Base-by-base conservation (phyloP, 2,113 vertebrate species). In the Okapia johnstoni region DNA sequence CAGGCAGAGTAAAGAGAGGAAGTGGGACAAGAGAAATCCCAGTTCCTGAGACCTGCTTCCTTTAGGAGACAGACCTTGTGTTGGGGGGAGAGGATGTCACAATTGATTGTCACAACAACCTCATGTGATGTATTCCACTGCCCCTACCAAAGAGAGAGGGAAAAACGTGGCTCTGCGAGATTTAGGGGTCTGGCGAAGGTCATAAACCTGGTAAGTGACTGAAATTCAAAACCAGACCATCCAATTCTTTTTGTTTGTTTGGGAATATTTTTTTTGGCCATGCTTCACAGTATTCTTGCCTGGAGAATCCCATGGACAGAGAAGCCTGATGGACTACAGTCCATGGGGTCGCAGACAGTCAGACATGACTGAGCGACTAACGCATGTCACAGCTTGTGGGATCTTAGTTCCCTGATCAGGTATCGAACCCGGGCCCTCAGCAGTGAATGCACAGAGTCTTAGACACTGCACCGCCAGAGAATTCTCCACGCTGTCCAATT, bases 331-430 rank as follows among this genome's bases (percentile, higher is more conserved):
- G 1, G n/a, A n/a, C n/a, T 70, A 70, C 19, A 70, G 63, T 23
- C n/a, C 63, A 23, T 11, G 63, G 63, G 19, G n/a, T 70, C 2
- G 5, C 63, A 12, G 36, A 70, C 17, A 70, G n/a, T 70, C n/a
- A 70, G n/a, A 36, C 63, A 36, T 10, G 2, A 12, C n/a, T 70
- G 63, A 12, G 63, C 0, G 4, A 70, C 19, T 70, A 70, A 36
- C 0, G 0, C n/a, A 70, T 40, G 40, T 40, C 10, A 0, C n/a
- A 5, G 66, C 66, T 23, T 40, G 66, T 40, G 66, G n/a, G 19
- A 23, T 40, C n/a, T 23, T 70, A 40, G n/a, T 23, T 40, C 19
- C 10, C 66, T 23, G n/a, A 70, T 40, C n/a, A 70, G 66, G n/a
- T 5, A 70, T 23, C 0, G 2, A 70, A 12, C n/a, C 66, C 21